Percentiles rank a stretch among this genome's conserved stretches.
Evolutionary conservation across 2,113 vertebrate genomes (phyloP).

Genomic region (Callionymus lyra): DNA sequence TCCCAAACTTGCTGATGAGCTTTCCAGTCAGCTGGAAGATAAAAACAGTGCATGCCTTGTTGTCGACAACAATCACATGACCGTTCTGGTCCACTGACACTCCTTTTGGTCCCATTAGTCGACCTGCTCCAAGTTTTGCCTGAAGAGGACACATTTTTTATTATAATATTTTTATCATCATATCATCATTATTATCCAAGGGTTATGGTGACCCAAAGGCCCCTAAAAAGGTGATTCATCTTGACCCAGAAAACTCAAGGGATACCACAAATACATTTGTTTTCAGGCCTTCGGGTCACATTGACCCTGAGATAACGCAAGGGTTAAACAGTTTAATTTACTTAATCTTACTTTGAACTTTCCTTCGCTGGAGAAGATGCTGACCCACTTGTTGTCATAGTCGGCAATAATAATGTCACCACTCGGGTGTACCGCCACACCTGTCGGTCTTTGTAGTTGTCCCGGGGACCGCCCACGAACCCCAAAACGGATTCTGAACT

Average conservation of each 20-base stretch:
- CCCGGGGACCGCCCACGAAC: slow-evolving; percentile 88
- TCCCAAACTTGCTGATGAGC: slow-evolving; percentile 90
- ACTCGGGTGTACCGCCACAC: slow-evolving; percentile 90
- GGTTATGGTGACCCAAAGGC: too few species aligned
- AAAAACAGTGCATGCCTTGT: slow-evolving; percentile 94
- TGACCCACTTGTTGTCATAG: slow-evolving; percentile 98
- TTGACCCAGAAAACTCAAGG: too few species aligned
- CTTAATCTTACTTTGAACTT: slow-evolving; percentile 83
- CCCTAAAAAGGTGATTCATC: too few species aligned
- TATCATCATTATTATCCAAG: too few species aligned
- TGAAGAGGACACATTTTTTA: slow-evolving; percentile 26
- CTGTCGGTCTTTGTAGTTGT: slow-evolving; percentile 90
- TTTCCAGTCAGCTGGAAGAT: slow-evolving; percentile 95
- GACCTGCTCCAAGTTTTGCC: slow-evolving; percentile 93
- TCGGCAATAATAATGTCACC: slow-evolving; percentile 97
- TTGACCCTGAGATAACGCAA: too few species aligned
- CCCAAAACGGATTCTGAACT: slow-evolving; percentile 92
- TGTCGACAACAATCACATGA: slow-evolving; percentile 95
- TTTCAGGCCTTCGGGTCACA: too few species aligned
- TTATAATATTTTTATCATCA: too few species aligned
- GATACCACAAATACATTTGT: too few species aligned
- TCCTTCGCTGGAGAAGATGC: slow-evolving; percentile 93
- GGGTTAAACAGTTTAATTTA: too few species aligned
- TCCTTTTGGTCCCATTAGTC: slow-evolving; percentile 95
- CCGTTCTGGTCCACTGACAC: slow-evolving; percentile 93